Base-by-base conservation (phyloP, 2,113 vertebrate species). In the Oreocharis arfaki region DNA sequence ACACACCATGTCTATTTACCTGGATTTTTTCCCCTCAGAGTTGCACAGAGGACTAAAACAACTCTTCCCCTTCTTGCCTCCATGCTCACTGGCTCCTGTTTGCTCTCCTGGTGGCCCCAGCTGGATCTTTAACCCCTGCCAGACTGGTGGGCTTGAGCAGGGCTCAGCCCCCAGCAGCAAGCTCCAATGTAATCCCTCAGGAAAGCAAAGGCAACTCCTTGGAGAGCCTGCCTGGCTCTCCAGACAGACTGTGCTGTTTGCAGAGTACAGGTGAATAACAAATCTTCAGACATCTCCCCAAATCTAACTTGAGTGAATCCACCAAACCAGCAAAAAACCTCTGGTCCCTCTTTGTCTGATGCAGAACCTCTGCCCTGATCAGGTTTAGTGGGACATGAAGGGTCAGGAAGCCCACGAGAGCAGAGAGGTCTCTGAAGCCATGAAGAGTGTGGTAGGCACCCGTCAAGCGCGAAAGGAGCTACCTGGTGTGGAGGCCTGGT, bases 401-500 rank as follows among this genome's bases (percentile, higher is more conserved):
- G 59, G 18, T 14, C 1, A 6, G 76, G 77, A 74, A 78, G 68
- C 33, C 67, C 21, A 2, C 2, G 47, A 7, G 71, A 49, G 49
- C 59, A 33, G 50, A 37, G 37, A 37, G 19, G 21, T 65, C 39
- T 77, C 56, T 82, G 32, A 42, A 50, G 12, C 17, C 70, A 42
- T 14, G 84, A 37, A 42, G 49, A 16, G 16, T 24, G 44, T 11
- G 7, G 41, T 8, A 39, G 53, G 32, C 19, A 21, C 12, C 11
- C 46, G 46, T 3, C 14, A 37, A 16, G 44, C 0, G 4, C 23
- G 76, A 15, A 60, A 87, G 37, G 20, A 47, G 39, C 26, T 52
- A 10, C 17, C 47, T 33, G n/a, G 32, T 6, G 3, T 6, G 1
- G 9, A 42, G 70, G 30, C 16, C 37, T 0, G 8, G 26, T 35